These are phyloP conservation scores for Lampris incognitus DNA, from an alignment of 2,113 vertebrate genomes.

Conservation along the genomic window DNA sequence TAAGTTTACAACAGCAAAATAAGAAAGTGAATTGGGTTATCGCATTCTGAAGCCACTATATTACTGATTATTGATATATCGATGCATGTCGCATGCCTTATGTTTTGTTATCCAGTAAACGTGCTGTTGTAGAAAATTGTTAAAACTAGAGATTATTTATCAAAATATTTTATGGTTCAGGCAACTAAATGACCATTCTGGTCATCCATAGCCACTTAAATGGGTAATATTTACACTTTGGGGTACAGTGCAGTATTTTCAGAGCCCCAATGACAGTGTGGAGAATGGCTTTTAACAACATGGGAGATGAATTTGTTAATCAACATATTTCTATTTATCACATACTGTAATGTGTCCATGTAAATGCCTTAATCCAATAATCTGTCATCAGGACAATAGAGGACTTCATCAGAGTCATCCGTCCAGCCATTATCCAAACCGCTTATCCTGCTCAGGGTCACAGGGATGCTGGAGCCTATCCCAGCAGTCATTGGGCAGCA, in stretches of 20 bases:
- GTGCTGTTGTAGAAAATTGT: slow-evolving; percentile 12
- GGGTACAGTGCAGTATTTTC: background rate
- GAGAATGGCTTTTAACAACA: background rate
- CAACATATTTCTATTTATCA: background rate
- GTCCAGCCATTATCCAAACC: too few relatives aligned
- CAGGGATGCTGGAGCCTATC: too few relatives aligned
- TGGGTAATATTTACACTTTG: slow-evolving; percentile 1
- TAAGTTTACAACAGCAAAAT: too few relatives aligned
- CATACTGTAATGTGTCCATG: background rate
- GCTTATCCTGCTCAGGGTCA: too few relatives aligned
- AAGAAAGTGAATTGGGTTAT: too few relatives aligned
- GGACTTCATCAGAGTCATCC: slow-evolving; percentile 6
- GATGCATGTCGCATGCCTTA: slow-evolving; percentile 55
- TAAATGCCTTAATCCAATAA: slow-evolving; percentile 56
- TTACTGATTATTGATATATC: slow-evolving; percentile 8
- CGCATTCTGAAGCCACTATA: background rate
- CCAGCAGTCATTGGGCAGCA: too few relatives aligned
- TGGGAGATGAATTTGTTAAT: background rate
- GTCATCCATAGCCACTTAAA: background rate
- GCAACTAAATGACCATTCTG: slow-evolving; percentile 7
- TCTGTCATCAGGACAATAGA: background rate
- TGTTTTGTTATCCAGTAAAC: slow-evolving; percentile 29
- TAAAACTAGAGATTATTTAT: slow-evolving; percentile 8
- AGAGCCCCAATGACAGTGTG: background rate
- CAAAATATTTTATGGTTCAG: background rate